Conservation (phyloP, 2,797 vertebrate genomes). For the Arrhamphus sclerolepis region DNA sequence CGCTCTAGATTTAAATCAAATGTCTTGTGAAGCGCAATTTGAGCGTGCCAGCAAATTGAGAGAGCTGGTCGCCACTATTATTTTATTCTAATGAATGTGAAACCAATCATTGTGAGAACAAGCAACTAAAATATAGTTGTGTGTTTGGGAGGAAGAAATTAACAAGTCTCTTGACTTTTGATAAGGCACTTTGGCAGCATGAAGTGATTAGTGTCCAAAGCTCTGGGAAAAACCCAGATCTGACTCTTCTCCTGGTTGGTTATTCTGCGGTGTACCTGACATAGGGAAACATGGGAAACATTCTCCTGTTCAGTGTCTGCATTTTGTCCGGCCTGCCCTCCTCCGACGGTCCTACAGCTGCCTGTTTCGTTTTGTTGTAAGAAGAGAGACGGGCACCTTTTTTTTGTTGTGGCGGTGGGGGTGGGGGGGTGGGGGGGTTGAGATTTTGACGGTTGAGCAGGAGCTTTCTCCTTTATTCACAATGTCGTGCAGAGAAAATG, state of each 20-base stretch:
- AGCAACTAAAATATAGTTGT: constrained; percentile 1
- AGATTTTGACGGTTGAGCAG: constrained; percentile 49
- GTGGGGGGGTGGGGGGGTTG: too few species aligned
- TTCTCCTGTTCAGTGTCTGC: constrained; percentile 67
- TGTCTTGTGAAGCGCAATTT: constrained; percentile 8
- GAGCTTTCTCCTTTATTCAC: constrained; percentile 51
- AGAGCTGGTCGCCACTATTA: not conserved
- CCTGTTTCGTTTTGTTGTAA: constrained; percentile 49
- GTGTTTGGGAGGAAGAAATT: constrained; percentile 6
- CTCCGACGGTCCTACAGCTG: constrained; percentile 50
- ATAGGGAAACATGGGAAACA: constrained; percentile 77
- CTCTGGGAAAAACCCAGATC: constrained; percentile 44
- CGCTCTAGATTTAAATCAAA: constrained; percentile 6
- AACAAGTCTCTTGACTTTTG: constrained; percentile 40
- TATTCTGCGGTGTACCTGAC: constrained; percentile 84
- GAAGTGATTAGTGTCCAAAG: constrained; percentile 7
- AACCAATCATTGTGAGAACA: not conserved
- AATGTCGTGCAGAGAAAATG: constrained; percentile 29
- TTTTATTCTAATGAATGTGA: constrained; percentile 6
- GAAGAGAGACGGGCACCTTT: constrained; percentile 37
- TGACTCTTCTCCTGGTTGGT: constrained; percentile 67
- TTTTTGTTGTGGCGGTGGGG: too few species aligned
- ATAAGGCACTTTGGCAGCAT: constrained; percentile 12
- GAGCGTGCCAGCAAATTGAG: not conserved
- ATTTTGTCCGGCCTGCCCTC: constrained; percentile 62